Conservation (phyloP, 2,797 vertebrate species). For the Podargus strigoides region DNA sequence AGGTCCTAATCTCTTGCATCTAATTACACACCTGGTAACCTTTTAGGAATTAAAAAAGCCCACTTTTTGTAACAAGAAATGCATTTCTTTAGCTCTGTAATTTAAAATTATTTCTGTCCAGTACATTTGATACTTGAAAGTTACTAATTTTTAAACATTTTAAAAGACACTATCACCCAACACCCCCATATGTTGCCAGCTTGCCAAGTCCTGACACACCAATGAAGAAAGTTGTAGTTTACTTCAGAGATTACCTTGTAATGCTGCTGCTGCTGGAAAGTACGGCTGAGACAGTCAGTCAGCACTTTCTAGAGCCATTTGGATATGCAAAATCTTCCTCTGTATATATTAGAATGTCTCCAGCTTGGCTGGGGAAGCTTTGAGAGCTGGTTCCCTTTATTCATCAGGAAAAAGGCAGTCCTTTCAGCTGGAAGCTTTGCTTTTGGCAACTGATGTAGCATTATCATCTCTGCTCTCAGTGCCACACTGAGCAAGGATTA, state of each 20-base stretch:
- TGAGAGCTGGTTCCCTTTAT: not conserved
- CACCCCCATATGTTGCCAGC: rapidly evolving
- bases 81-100: not conserved
- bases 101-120: not conserved
- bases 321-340: not conserved
- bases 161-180: not conserved
- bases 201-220: not conserved
- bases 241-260: not conserved
- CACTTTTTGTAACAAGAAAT: not conserved
- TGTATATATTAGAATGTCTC: not conserved
- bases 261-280: not conserved
- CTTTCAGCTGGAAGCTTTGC: not conserved
- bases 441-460: not conserved
- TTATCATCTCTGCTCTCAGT: not conserved
- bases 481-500: not conserved
- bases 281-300: not conserved
- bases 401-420: not conserved
- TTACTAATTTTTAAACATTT: not conserved
- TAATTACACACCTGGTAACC: not conserved
- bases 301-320: not conserved
- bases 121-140: not conserved
- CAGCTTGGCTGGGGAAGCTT: not conserved
- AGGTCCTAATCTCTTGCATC: not conserved
- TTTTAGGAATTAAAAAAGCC: not conserved
- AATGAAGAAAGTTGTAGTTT: not conserved